phyloP scores from a whole-genome alignment of 2,797 vertebrate genomes.

The Chelmon rostratus region DNA sequence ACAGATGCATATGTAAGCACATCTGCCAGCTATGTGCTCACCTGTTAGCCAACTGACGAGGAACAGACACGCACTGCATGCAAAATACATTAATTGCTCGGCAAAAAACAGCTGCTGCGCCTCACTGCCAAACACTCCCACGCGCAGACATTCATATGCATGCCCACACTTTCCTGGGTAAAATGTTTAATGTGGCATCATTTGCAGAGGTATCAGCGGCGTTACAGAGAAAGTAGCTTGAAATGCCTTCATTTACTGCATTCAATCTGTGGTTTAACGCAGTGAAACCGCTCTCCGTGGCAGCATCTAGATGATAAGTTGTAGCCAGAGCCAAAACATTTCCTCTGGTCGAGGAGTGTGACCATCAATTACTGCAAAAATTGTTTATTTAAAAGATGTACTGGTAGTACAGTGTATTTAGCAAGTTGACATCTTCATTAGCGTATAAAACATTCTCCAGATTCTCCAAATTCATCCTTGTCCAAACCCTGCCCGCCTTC shows the following conservation, averaged over 20 bases:
- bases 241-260: background rate
- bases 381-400: constrained; percentile 48
- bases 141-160: constrained; percentile 39
- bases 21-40: constrained; percentile 64
- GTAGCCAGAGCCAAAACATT: background rate
- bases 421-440: constrained; percentile 53
- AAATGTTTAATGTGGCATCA: constrained; percentile 41
- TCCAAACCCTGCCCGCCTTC: constrained; percentile 18
- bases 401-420: constrained; percentile 31
- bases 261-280: background rate
- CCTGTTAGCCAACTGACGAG: constrained; percentile 32
- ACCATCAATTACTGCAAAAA: constrained; percentile 39
- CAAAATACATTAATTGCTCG: constrained; percentile 62
- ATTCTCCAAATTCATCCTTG: constrained; percentile 43
- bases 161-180: constrained; percentile 19
- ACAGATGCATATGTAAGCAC: constrained; percentile 56
- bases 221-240: background rate
- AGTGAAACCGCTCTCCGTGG: background rate
- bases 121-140: constrained; percentile 46
- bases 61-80: constrained; percentile 40
- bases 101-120: constrained; percentile 61
- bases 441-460: constrained; percentile 47
- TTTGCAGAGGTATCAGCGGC: constrained; percentile 24
- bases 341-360: background rate
- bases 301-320: background rate